Evolutionary conservation across 2,888 invertebrate genomes (phyloP), one percentile per base, ranked within the genome.

Genomic region (Sesamia inferens): DNA sequence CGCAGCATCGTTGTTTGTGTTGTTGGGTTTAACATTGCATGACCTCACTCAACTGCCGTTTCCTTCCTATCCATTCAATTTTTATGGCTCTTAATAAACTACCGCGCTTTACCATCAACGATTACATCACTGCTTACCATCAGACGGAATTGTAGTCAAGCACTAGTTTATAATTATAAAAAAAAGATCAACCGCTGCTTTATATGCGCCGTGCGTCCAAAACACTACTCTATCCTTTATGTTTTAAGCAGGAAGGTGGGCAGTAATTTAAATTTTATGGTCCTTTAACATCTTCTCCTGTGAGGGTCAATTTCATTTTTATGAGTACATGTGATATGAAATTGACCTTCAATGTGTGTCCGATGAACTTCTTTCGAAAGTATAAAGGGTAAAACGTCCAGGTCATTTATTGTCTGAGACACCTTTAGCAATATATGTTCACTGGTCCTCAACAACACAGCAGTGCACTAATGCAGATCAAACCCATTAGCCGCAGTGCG

Each of bases 181-280:
- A 71, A 69, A 14, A 2, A 16, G 61, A 5, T 19, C 11, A 31
- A 10, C 48, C 22, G 10, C 47, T 7, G 19, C 0, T 22, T 67
- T 14, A 13, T 14, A 54, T 47, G 31, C 48, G 47, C 13, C 59
- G 67, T 64, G 57, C n/a, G 64, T 58, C 13, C 6, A 19, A 0
- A 70, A 61, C 48, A 66, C 63, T 42, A 24, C 55, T 55, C 31
- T 64, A 65, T 81, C 68, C 67, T 75, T 71, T 61, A 79, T 82
- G 24, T 83, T 71, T 83, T 69, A 75, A 81, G 58, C 76, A 81
- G 81, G 81, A 81, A 81, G 83, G 80, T 81, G 71, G 80, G 83
- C 61, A 59, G 79, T 58, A 79, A 81, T 79, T 79, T 71, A 64
- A 81, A 58, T 76, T 74, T 67, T 81, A 81, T 79, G 80, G 71